Conservation (phyloP, 2,113 vertebrate species). For the Scartelaos histophorus region DNA sequence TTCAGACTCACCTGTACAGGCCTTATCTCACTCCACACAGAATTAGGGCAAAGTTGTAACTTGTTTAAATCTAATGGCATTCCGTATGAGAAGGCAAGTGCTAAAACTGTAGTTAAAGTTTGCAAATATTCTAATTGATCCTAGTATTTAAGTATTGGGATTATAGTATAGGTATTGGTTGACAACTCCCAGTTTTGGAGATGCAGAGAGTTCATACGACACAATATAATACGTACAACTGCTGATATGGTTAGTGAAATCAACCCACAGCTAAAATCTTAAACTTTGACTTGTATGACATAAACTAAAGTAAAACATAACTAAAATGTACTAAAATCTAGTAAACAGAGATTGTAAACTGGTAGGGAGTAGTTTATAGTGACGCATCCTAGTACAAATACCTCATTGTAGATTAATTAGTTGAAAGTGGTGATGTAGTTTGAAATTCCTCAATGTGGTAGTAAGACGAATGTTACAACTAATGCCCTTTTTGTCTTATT, state of each 20-base stretch:
- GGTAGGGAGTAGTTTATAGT: too few species aligned
- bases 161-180: background rate
- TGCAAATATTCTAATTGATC: background rate
- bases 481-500: too few species aligned
- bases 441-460: too few species aligned
- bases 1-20: constrained; percentile 5
- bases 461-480: too few species aligned
- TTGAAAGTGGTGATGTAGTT: too few species aligned
- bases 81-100: background rate
- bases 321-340: background rate
- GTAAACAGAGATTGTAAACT: too few species aligned
- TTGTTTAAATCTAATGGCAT: background rate
- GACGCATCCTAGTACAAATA: too few species aligned
- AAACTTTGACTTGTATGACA: background rate
- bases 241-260: background rate
- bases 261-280: background rate
- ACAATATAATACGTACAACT: background rate
- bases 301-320: background rate
- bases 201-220: background rate
- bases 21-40: background rate
- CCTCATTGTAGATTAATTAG: background rate
- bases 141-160: background rate
- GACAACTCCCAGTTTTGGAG: background rate
- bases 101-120: too few species aligned
- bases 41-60: background rate